Evolutionary conservation across 2,888 invertebrate species (phyloP).

Genomic region (Druceiella hillmani): DNA sequence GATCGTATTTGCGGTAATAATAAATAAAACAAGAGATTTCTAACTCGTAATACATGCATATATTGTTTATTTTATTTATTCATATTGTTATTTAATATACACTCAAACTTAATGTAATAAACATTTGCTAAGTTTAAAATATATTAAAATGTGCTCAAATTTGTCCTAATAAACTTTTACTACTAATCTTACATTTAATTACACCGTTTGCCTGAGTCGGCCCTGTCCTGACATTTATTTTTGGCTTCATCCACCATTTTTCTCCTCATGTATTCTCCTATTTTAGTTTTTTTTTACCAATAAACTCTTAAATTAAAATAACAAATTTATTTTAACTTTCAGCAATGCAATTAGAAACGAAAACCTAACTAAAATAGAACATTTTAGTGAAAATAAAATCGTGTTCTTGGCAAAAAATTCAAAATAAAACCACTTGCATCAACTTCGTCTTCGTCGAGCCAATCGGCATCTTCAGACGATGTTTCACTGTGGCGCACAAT

Average conservation of each 20-base stretch:
- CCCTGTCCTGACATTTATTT: conserved; percentile 8
- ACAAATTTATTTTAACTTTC: conserved; percentile 19
- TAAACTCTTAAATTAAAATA: conserved; percentile 20
- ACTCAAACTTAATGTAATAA: conserved; percentile 2
- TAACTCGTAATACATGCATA: conserved; percentile 9
- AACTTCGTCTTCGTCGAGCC: conserved; percentile 19
- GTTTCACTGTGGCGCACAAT: too few species aligned
- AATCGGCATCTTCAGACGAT: conserved; percentile 20
- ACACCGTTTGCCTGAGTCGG: conserved; percentile 1
- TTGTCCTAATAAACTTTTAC: conserved; percentile 4
- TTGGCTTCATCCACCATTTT: conserved; percentile 11
- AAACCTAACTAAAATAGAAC: conserved; percentile 17
- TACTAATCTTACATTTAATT: conserved; percentile 3
- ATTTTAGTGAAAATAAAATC: conserved; percentile 11
- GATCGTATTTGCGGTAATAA: too few species aligned
- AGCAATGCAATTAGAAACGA: conserved; percentile 17
- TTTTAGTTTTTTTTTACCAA: conserved; percentile 17
- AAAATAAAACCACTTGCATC: conserved; percentile 19
- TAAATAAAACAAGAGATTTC: too few species aligned
- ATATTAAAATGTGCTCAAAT: too few species aligned
- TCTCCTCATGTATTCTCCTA: too few species aligned
- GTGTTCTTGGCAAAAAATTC: conserved; percentile 19
- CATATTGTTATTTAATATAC: conserved; percentile 2
- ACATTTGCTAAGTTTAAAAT: too few species aligned
- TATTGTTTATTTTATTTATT: conserved; percentile 5